Base-by-base conservation (phyloP, 2,113 vertebrate genomes). In the Brachirus orientalis region DNA sequence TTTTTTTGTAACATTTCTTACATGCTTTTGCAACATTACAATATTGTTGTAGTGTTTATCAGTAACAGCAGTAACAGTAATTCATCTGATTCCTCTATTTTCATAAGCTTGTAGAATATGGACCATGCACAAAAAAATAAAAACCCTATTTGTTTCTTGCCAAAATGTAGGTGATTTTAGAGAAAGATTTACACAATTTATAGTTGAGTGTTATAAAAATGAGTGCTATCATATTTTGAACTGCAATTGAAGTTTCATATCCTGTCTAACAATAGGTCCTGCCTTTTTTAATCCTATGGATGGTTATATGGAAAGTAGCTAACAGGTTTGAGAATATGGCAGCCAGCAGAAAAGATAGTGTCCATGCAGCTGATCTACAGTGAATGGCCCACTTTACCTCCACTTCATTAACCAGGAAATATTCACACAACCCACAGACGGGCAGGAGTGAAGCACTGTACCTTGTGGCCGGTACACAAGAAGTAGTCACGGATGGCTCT, bases 401-500 rank as follows among this genome's bases (percentile, higher is more conserved):
- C 20, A 36, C 18, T 22, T 28, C 55, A 20, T 36, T 60, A 50
- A 60, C 20, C 8, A 35, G 14, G 14, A 53, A 60, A 48, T 37
- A 44, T 6, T 61, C 16, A 3, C 6, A 5, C 4, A 0, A 14
- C 10, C 17, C n/a, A 40, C 8, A 52, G 14, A 51, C 14, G 51
- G 6, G 7, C 14, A 55, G 65, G 19, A 69, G 38, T 17, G 19
- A 6, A 18, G 14, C 1, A 50, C 41, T 47, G 16, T 92, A 98
- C 98, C 97, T 97, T 97, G 79, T 93, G 87, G 69, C 96, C 96
- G 7, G 97, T 97, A 73, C 85, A 84, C 93, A 95, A 88, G 91
- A 88, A 95, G 93, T 95, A 99, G 63, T 98, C 96, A 53, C 94
- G 93, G 77, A 99, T 97, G 56, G 98, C 97, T 85, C 97, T 80